Evolutionary conservation across 2,888 invertebrate species (phyloP).

Genomic region (Drosophila tripunctata): DNA sequence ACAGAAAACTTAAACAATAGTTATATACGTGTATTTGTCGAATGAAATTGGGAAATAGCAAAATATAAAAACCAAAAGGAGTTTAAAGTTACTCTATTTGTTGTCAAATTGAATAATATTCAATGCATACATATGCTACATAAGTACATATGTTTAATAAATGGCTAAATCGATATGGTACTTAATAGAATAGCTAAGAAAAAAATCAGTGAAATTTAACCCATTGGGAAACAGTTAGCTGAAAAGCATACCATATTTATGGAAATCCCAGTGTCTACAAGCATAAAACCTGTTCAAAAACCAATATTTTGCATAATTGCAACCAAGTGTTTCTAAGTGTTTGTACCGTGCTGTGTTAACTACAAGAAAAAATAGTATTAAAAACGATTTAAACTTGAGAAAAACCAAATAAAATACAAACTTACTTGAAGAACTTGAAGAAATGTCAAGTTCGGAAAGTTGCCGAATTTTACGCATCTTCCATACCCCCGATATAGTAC

Average conservation of each 20-base stretch:
- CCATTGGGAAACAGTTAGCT: slow-evolving; percentile 13
- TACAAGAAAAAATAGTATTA: slow-evolving; percentile 3
- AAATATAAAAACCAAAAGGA: too few species aligned
- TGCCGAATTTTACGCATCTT: slow-evolving; percentile 13
- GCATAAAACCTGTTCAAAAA: slow-evolving; percentile 10
- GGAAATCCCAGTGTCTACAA: slow-evolving; percentile 8
- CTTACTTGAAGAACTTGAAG: not conserved
- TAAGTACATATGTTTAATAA: not conserved
- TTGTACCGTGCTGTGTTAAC: slow-evolving; percentile 50
- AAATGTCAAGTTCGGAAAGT: slow-evolving; percentile 1
- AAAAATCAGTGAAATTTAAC: not conserved
- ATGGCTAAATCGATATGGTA: slow-evolving; percentile 3
- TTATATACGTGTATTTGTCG: not conserved
- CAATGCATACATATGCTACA: slow-evolving; percentile 2
- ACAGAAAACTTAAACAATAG: slow-evolving; percentile 16
- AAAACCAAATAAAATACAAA: slow-evolving; percentile 1
- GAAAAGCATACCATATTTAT: slow-evolving; percentile 1
- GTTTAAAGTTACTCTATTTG: too few species aligned
- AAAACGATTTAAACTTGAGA: slow-evolving; percentile 3
- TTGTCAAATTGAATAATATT: not conserved
- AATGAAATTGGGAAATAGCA: not conserved
- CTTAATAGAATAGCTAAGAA: not conserved
- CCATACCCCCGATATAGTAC: not conserved
- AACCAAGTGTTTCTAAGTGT: slow-evolving; percentile 59
- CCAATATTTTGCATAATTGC: slow-evolving; percentile 44